These are phyloP conservation scores for Drosophila ogumai DNA, from an alignment of 1,140 invertebrate species.

Conservation along the genomic window DNA sequence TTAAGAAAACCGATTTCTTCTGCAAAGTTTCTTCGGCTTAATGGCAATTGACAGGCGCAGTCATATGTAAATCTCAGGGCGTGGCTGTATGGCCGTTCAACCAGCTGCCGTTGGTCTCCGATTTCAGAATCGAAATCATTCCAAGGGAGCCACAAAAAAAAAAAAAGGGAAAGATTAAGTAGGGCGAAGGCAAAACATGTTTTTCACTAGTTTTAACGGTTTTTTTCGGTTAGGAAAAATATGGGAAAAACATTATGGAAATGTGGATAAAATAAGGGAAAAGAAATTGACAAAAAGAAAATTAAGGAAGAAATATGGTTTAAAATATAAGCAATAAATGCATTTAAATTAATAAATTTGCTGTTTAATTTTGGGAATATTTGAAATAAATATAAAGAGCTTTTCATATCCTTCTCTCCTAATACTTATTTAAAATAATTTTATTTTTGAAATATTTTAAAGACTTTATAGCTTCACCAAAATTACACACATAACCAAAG, in stretches of 20 bases:
- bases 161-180: slow-evolving; percentile 23
- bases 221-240: slow-evolving; percentile 20
- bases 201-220: slow-evolving; percentile 36
- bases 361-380: too few relatives aligned
- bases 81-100: slow-evolving; percentile 29
- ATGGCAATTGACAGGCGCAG: slow-evolving; percentile 78
- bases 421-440: too few relatives aligned
- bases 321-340: background rate
- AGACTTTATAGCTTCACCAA: too few relatives aligned
- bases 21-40: slow-evolving; percentile 45
- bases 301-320: background rate
- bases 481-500: too few relatives aligned
- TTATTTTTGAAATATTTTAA: too few relatives aligned
- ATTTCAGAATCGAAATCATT: slow-evolving; percentile 41
- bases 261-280: background rate
- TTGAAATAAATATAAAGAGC: too few relatives aligned
- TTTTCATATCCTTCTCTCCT: too few relatives aligned
- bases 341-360: background rate
- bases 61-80: slow-evolving; percentile 73
- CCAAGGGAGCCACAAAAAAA: slow-evolving; percentile 2
- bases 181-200: slow-evolving; percentile 27
- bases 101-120: slow-evolving; percentile 46
- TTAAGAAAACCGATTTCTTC: slow-evolving; percentile 64
- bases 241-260: slow-evolving; percentile 30
- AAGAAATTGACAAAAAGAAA: slow-evolving; percentile 8